phyloP scores from a whole-genome alignment of 2,113 vertebrate genomes.

The Calypte anna region DNA sequence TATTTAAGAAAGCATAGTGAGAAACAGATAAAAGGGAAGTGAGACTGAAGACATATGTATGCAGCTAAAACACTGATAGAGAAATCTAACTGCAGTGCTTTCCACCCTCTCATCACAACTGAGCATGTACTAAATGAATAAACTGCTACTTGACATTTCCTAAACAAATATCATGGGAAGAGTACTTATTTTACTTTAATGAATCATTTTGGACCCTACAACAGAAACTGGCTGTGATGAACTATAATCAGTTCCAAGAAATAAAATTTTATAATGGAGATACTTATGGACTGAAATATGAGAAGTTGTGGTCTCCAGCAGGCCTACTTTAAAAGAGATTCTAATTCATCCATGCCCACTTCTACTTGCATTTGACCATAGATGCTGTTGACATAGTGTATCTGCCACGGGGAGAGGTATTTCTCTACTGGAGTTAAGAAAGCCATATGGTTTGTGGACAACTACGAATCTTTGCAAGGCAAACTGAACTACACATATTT shows the following conservation, averaged over 20 bases:
- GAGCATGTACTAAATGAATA: constrained; percentile 23
- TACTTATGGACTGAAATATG: constrained; percentile 31
- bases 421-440: constrained; percentile 51
- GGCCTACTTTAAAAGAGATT: constrained; percentile 25
- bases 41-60: constrained; percentile 12
- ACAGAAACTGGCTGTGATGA: constrained; percentile 45
- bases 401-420: constrained; percentile 32
- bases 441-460: constrained; percentile 54
- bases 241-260: constrained; percentile 8
- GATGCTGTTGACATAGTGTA: constrained; percentile 54
- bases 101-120: constrained; percentile 28
- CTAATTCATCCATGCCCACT: constrained; percentile 62
- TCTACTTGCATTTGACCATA: constrained; percentile 59
- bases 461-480: constrained; percentile 41
- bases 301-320: constrained; percentile 16
- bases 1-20: neutral
- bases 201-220: constrained; percentile 55
- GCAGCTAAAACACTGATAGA: constrained; percentile 2
- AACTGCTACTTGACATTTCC: constrained; percentile 66
- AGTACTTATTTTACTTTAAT: constrained; percentile 61
- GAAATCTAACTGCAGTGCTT: constrained; percentile 41
- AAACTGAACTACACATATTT: neutral
- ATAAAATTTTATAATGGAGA: constrained; percentile 22
- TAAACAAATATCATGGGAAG: constrained; percentile 50
- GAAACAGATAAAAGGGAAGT: constrained; percentile 31